Evolutionary conservation across 2,888 invertebrate species (phyloP).

Genomic region (Diloba caeruleocephala): DNA sequence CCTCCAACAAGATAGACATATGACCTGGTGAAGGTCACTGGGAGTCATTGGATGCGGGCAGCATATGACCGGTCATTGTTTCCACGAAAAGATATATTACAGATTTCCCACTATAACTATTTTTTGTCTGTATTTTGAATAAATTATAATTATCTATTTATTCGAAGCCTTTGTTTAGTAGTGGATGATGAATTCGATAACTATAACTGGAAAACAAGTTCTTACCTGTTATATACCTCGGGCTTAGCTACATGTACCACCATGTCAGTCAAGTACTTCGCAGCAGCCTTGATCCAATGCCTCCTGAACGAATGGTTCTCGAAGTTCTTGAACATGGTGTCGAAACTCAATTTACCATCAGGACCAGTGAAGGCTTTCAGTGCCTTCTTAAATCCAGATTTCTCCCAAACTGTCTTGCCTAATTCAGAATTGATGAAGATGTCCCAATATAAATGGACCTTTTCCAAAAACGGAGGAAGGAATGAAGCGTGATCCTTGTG

Average conservation of each 20-base stretch:
- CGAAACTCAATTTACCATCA: conserved; percentile 92
- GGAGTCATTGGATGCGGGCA: too few relatives aligned
- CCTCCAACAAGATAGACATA: too few relatives aligned
- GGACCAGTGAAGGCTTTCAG: conserved; percentile 92
- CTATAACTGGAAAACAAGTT: conserved; percentile 9
- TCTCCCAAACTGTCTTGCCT: conserved; percentile 92
- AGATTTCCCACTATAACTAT: too few relatives aligned
- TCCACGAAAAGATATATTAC: too few relatives aligned
- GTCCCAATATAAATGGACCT: conserved; percentile 93
- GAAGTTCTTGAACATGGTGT: conserved; percentile 92
- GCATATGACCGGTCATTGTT: too few relatives aligned
- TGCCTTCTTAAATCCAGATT: conserved; percentile 92
- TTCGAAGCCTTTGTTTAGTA: too few relatives aligned
- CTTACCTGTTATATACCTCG: conserved; percentile 92
- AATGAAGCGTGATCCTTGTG: conserved; percentile 93
- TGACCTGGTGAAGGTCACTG: too few relatives aligned
- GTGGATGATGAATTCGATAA: too few relatives aligned
- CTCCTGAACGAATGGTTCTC: conserved; percentile 94
- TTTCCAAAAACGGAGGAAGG: conserved; percentile 90
- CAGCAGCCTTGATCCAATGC: conserved; percentile 94
- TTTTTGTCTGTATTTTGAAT: too few relatives aligned
- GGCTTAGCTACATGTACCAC: conserved; percentile 93
- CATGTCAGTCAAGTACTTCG: conserved; percentile 93
- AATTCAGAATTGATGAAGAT: conserved; percentile 94
- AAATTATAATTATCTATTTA: too few relatives aligned